Conservation (phyloP, 2,797 vertebrate species). For the Momotus momota region DNA sequence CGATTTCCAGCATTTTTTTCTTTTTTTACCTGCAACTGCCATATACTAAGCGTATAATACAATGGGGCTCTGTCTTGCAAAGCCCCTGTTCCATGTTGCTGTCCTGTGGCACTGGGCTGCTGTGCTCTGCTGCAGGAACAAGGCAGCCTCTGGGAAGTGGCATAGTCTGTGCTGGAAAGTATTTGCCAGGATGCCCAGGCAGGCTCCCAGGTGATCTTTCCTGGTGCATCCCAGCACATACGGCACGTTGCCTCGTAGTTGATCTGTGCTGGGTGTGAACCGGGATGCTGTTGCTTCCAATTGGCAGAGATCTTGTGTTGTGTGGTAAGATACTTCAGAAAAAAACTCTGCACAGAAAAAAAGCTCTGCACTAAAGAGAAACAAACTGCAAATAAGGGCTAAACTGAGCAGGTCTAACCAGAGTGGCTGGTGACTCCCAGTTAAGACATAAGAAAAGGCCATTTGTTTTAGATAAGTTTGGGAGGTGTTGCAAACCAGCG, state of each 20-base stretch:
- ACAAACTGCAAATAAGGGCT: not conserved
- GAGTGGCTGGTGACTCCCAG: not conserved
- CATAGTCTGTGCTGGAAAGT: accelerated
- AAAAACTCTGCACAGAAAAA: too few relatives aligned
- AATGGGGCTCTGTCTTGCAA: accelerated
- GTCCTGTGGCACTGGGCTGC: accelerated
- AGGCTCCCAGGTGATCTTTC: accelerated
- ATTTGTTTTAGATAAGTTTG: not conserved
- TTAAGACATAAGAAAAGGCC: not conserved
- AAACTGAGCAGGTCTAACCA: not conserved
- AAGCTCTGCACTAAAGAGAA: not conserved
- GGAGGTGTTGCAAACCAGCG: not conserved
- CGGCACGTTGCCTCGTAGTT: not conserved
- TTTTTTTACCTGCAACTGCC: not conserved
- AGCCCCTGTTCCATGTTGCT: accelerated
- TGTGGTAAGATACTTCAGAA: not conserved
- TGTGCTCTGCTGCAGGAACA: not conserved
- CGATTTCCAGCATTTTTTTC: not conserved
- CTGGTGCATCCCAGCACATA: not conserved
- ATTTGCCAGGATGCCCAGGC: accelerated
- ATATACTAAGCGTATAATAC: accelerated
- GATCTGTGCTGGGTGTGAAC: not conserved
- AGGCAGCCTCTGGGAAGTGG: accelerated
- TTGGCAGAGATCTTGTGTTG: not conserved
- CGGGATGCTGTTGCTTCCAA: accelerated